These are phyloP conservation scores for Apamea sordens DNA, from an alignment of 2,888 invertebrate species.

Conservation along the genomic window DNA sequence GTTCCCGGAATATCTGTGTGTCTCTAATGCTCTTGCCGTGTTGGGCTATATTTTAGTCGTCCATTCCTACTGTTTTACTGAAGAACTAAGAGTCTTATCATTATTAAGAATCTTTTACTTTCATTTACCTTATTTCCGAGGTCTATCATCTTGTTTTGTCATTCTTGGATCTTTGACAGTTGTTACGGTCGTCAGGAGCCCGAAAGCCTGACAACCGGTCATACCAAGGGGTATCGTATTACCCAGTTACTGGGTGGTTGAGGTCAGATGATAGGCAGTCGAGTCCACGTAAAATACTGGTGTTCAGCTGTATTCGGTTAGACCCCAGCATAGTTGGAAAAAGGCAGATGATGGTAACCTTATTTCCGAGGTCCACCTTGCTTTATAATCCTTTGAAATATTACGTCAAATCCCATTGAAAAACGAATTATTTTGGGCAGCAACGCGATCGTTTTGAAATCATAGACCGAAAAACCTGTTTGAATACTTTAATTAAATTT, in stretches of 20 bases:
- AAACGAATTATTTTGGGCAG: not conserved
- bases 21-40: slow-evolving; percentile 13
- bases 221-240: not conserved
- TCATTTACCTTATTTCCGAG: not conserved
- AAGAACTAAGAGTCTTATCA: not conserved
- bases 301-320: not conserved
- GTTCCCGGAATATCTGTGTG: slow-evolving; percentile 42
- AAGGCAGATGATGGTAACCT: not conserved
- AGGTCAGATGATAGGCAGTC: not conserved
- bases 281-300: not conserved
- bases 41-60: slow-evolving; percentile 9
- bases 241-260: not conserved
- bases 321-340: not conserved
- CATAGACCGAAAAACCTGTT: not conserved
- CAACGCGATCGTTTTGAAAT: not conserved
- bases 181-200: not conserved
- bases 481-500: not conserved
- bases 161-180: not conserved
- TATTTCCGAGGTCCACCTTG: not conserved
- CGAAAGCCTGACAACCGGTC: not conserved
- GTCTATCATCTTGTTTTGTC: not conserved
- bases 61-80: slow-evolving; percentile 2
- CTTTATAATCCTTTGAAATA: not conserved
- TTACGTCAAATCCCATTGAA: not conserved
- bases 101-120: not conserved